These are phyloP conservation scores for Phocoena phocoena DNA, from an alignment of 2,113 vertebrate genomes.

Conservation along the genomic window DNA sequence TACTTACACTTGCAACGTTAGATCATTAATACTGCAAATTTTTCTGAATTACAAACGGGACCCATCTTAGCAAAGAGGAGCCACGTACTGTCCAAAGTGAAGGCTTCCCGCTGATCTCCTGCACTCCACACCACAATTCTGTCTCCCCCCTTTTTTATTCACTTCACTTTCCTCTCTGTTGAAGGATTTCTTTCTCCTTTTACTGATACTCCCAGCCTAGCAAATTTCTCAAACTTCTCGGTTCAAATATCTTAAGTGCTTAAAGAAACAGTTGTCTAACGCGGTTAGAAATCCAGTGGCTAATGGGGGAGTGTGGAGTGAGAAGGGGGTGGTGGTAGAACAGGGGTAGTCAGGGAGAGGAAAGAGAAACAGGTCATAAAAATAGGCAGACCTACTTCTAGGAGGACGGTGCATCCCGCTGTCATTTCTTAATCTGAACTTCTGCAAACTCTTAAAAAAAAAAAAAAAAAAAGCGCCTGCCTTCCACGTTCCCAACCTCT, in stretches of 20 bases:
- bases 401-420: neutral
- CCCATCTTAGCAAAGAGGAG: neutral
- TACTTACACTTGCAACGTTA: neutral
- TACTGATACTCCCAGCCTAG: neutral
- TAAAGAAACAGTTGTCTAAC: neutral
- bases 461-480: neutral
- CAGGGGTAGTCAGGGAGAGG: neutral
- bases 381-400: neutral
- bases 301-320: neutral
- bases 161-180: neutral
- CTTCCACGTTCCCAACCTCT: conserved; percentile 71
- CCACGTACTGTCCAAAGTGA: neutral
- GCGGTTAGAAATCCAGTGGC: neutral
- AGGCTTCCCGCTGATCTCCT: neutral
- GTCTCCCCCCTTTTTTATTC: fast-evolving
- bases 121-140: neutral
- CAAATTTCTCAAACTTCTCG: neutral
- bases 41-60: neutral
- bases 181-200: neutral
- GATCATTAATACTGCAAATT: neutral
- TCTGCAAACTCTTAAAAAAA: conserved; percentile 60
- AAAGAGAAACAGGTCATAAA: conserved; percentile 6
- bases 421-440: conserved; percentile 74
- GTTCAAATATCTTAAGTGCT: neutral
- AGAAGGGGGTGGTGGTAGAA: neutral